Evolutionary conservation across 2,113 vertebrate species (phyloP), one percentile per base, ranked within the genome.

Genomic region (Nestor notabilis): DNA sequence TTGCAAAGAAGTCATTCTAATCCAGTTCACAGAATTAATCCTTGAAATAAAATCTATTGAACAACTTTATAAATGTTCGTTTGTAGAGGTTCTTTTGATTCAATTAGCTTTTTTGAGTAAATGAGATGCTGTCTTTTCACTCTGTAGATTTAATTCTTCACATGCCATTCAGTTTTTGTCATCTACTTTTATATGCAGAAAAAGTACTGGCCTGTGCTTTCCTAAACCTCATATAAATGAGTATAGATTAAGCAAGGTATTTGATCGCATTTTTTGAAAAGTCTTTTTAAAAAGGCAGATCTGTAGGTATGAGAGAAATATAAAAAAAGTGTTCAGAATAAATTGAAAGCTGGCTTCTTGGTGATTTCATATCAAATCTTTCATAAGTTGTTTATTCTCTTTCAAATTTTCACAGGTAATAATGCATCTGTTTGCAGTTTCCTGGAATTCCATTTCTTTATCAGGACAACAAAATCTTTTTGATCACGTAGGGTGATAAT

Each of bases 21-120:
- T 72, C 37, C 11, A 14, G 47, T 44, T 39, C 29, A 74, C 70
- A 87, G 90, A 96, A 97, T 44, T 93, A 92, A 89, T 93, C 37
- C 13, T 37, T 83, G 75, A 95, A 97, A 96, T 58, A 61, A 95
- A 91, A 47, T 84, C 66, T 78, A 64, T 55, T 85, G 25, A 84
- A 63, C 13, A 66, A 52, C 20, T 66, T 92, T 72, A 68, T 76
- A 63, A 64, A 53, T 70, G 14, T 49, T 95, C 35, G 7, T 83
- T 81, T 92, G 9, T 81, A 95, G 72, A 94, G 21, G 8, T 39
- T 72, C 60, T 83, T 87, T 71, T 60, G 20, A 85, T 69, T 70
- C 44, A 84, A 3, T 95, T 97, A 97, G 49, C 31, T 84, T 31
- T 85, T 91, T 77, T 44, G 61, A 87, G 66, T 81, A 89, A 90